A percentile compares a stretch with the other conserved stretches of the same genome.
Evolutionary conservation across 2,888 invertebrate species (phyloP).

Genomic region (Calliscelio sp.): DNA sequence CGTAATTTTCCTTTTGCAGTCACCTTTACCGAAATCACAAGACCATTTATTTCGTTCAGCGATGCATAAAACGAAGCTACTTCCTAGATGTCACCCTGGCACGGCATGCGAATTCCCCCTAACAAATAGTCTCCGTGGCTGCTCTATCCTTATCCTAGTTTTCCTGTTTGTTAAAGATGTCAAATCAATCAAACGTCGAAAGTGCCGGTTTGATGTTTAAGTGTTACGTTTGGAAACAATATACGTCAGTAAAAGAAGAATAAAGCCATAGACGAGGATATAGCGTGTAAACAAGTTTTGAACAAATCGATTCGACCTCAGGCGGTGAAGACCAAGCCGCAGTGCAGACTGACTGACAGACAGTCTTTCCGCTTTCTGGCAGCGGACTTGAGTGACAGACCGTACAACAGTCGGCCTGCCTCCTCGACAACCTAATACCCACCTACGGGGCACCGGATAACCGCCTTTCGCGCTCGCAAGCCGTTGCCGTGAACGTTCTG

Average conservation of each 20-base stretch:
- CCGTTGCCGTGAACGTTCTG: constrained; percentile 72
- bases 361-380: constrained; percentile 78
- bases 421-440: constrained; percentile 85
- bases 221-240: constrained; percentile 70
- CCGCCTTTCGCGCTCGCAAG: constrained; percentile 78
- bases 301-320: constrained; percentile 82
- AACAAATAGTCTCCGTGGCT: constrained; percentile 14
- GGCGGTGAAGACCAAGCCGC: constrained; percentile 77
- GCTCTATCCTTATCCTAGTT: constrained; percentile 17
- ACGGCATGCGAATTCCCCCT: constrained; percentile 13
- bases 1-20: neutral
- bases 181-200: constrained; percentile 69
- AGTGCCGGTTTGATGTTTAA: constrained; percentile 65
- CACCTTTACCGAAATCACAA: neutral
- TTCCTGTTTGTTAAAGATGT: constrained; percentile 62
- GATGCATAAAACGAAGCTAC: constrained; percentile 17
- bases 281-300: constrained; percentile 84
- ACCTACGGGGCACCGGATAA: constrained; percentile 81
- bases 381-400: constrained; percentile 79
- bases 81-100: constrained; percentile 17
- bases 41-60: constrained; percentile 13
- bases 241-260: constrained; percentile 72
- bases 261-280: constrained; percentile 75
- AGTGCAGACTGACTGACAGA: constrained; percentile 80
- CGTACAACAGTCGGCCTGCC: constrained; percentile 79